A percentile compares a stretch with the other conserved stretches of the same genome.
These are phyloP conservation scores for Protobothrops mucrosquamatus DNA, from an alignment of 2,113 vertebrate species.

Conservation along the genomic window DNA sequence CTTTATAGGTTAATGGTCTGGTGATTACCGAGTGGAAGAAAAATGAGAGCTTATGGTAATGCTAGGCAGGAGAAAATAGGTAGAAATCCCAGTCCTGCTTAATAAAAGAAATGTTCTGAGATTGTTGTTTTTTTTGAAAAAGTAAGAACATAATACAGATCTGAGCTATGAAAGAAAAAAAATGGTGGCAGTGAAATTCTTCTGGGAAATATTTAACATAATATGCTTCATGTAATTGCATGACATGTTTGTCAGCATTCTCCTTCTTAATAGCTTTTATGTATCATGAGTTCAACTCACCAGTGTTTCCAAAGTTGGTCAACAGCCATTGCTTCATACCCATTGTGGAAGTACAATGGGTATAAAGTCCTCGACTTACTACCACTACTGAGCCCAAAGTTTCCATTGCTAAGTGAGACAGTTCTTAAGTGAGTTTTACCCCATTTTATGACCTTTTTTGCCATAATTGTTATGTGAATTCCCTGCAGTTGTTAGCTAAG, in stretches of 20 bases:
- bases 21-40: slow-evolving; percentile 57
- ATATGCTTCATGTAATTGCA: not conserved
- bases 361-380: not conserved
- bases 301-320: not conserved
- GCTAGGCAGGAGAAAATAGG: slow-evolving; percentile 39
- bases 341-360: not conserved
- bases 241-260: not conserved
- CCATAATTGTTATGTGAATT: not conserved
- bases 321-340: not conserved
- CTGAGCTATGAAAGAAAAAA: not conserved
- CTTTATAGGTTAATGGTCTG: slow-evolving; percentile 66
- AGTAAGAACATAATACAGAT: slow-evolving; percentile 5
- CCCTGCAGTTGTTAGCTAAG: not conserved
- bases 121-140: not conserved
- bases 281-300: not conserved
- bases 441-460: not conserved
- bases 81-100: not conserved
- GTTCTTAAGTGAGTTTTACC: not conserved
- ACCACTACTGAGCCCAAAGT: not conserved
- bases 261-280: not conserved
- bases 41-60: slow-evolving; percentile 38
- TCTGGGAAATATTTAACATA: not conserved
- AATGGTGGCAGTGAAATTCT: not conserved
- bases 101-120: slow-evolving; percentile 27
- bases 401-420: not conserved